Evolutionary conservation across 1,140 invertebrate species (phyloP).

Genomic region (Notospermus geniculatus): DNA sequence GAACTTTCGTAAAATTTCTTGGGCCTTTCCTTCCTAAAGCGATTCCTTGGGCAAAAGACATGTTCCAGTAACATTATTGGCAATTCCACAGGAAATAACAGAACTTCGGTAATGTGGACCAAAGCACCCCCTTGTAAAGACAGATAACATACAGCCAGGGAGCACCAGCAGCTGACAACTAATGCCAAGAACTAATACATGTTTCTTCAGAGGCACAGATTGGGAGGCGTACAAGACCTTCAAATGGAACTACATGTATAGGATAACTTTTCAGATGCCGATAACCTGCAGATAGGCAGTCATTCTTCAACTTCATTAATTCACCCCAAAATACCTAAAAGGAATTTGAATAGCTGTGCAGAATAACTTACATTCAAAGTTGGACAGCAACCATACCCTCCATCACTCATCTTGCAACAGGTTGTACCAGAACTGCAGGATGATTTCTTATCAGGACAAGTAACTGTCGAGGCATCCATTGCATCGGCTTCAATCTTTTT

Average conservation of each 20-base stretch:
- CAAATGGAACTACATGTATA: too few species aligned
- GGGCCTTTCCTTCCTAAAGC: too few species aligned
- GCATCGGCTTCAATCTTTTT: constrained; percentile 16
- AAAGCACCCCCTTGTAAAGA: too few species aligned
- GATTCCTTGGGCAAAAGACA: not conserved
- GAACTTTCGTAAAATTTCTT: too few species aligned
- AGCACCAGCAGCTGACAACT: too few species aligned
- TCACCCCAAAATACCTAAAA: not conserved
- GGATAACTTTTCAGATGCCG: too few species aligned
- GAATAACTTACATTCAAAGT: not conserved
- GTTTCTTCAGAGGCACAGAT: too few species aligned
- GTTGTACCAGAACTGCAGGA: not conserved
- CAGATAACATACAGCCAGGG: not conserved
- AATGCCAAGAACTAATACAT: too few species aligned
- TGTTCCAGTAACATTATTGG: not conserved
- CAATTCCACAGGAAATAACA: too few species aligned
- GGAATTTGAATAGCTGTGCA: not conserved
- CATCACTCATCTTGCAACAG: not conserved
- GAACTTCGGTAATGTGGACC: too few species aligned
- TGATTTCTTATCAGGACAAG: not conserved
- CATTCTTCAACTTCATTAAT: not conserved
- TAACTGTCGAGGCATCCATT: not conserved
- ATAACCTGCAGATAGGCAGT: too few species aligned
- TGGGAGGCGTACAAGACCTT: too few species aligned
- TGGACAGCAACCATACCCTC: constrained; percentile 6